Conservation (phyloP, 1,140 invertebrate genomes). For the Zaprionus capensis region DNA sequence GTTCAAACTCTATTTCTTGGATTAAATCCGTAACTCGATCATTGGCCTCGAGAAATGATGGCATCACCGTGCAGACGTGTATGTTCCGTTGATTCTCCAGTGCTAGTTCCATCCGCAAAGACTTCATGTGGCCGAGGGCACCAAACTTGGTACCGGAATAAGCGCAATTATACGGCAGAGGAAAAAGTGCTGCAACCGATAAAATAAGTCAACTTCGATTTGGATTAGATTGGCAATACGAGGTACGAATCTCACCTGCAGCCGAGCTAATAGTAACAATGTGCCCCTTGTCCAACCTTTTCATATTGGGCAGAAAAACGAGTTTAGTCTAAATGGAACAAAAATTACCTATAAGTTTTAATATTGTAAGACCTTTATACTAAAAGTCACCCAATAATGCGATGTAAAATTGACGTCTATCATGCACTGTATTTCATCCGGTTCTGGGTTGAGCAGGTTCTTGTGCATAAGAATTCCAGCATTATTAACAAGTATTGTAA, state of each 20-base stretch:
- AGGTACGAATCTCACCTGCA: slow-evolving; percentile 86
- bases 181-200: slow-evolving; percentile 25
- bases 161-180: slow-evolving; percentile 34
- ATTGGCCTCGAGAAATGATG: slow-evolving; percentile 57
- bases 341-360: no score
- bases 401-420: slow-evolving; percentile 64
- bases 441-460: slow-evolving; percentile 34
- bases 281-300: slow-evolving; percentile 91
- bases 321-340: slow-evolving; percentile 86
- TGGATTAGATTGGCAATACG: no score
- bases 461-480: slow-evolving; percentile 57
- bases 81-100: slow-evolving; percentile 49
- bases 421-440: slow-evolving; percentile 53
- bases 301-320: slow-evolving; percentile 92
- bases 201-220: no score
- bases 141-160: slow-evolving; percentile 91
- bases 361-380: no score
- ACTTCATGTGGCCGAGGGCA: slow-evolving; percentile 89
- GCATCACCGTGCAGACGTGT: slow-evolving; percentile 52
- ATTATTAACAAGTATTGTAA: slow-evolving; percentile 73
- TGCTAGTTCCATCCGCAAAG: slow-evolving; percentile 84
- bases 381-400: slow-evolving; percentile 61
- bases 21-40: slow-evolving; percentile 28
- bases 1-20: background rate
- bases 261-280: slow-evolving; percentile 93